Conservation (phyloP, 2,888 invertebrate species). For the Andrena chrysosceles region DNA sequence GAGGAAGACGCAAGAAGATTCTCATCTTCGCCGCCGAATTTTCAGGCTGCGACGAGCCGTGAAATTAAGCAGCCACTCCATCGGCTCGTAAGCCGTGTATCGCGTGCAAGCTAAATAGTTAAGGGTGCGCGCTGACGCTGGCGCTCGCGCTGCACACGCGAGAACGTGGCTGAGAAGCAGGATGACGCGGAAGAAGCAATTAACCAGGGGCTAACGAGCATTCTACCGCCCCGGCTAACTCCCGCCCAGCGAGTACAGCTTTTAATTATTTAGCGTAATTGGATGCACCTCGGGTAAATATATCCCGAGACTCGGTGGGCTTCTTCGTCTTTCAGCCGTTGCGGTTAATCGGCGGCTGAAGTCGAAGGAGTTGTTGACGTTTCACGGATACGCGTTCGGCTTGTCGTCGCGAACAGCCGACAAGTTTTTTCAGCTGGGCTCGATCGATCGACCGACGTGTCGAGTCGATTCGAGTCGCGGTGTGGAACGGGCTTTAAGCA, state of each 20-base stretch:
- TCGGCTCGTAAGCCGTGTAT: constrained; percentile 54
- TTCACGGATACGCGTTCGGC: constrained; percentile 3
- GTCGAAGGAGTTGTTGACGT: neutral
- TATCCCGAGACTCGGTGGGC: neutral
- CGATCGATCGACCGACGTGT: constrained; percentile 46
- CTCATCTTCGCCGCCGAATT: constrained; percentile 58
- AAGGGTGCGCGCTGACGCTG: constrained; percentile 25
- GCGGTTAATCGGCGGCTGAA: neutral
- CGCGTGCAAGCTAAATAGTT: constrained; percentile 60
- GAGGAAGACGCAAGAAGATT: constrained; percentile 20
- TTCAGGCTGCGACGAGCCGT: constrained; percentile 64
- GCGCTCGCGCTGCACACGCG: constrained; percentile 37
- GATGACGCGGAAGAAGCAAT: constrained; percentile 61
- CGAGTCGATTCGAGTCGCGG: neutral
- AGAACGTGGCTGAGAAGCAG: constrained; percentile 23
- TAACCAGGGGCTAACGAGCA: constrained; percentile 67
- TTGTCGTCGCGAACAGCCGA: constrained; percentile 13
- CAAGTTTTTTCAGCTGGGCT: constrained; percentile 16
- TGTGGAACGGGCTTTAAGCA: constrained; percentile 41
- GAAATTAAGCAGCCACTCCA: constrained; percentile 68
- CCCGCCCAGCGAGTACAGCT: constrained; percentile 45
- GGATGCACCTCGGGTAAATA: constrained; percentile 39
- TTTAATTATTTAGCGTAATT: constrained; percentile 69
- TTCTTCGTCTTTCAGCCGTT: constrained; percentile 3
- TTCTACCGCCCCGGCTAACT: constrained; percentile 55